Conservation (phyloP, 2,797 vertebrate species). For the Xerus rutilus region DNA sequence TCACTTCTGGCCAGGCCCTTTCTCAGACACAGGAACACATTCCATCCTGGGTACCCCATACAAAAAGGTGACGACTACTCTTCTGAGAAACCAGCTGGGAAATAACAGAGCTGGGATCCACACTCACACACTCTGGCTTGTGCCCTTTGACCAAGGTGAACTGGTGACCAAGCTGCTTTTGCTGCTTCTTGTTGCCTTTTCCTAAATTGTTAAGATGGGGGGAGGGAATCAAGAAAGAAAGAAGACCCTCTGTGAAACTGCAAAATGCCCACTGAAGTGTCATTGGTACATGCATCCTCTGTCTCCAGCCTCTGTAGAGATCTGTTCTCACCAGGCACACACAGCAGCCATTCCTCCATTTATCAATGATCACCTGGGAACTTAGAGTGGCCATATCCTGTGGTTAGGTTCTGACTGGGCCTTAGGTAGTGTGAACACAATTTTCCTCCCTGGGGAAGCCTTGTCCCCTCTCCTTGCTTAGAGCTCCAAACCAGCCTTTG, state of each 20-base stretch:
- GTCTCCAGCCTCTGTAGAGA: not conserved
- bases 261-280: no score
- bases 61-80: not conserved
- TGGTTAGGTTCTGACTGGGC: not conserved
- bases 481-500: not conserved
- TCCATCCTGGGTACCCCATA: not conserved
- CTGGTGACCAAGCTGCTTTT: not conserved
- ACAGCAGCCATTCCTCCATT: not conserved
- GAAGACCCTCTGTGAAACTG: not conserved
- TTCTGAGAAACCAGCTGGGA: not conserved
- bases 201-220: not conserved
- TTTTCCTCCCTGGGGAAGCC: not conserved
- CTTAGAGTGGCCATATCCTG: not conserved
- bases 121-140: not conserved
- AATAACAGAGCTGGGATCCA: not conserved
- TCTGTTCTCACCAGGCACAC: not conserved
- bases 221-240: not conserved
- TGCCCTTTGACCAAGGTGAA: not conserved
- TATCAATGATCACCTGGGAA: not conserved
- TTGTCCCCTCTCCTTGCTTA: not conserved
- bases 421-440: not conserved
- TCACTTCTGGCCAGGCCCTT: not conserved
- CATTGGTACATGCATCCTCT: accelerated
- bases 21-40: not conserved
- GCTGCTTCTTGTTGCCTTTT: not conserved